These are phyloP conservation scores for Anhinga rufa DNA, from an alignment of 2,113 vertebrate genomes.

Conservation along the genomic window DNA sequence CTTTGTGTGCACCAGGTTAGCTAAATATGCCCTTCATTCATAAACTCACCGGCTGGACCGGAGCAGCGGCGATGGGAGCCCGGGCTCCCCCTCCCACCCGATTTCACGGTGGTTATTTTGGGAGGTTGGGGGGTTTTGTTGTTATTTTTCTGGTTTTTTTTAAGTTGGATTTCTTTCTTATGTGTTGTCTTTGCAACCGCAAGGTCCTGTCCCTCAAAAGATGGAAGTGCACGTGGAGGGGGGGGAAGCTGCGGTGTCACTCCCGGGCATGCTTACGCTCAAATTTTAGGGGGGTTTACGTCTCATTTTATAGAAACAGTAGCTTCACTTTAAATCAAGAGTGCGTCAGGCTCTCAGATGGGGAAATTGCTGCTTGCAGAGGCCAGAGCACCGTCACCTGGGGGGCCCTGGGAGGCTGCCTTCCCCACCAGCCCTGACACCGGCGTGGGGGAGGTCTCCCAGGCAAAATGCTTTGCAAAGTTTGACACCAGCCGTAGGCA, in stretches of 20 bases:
- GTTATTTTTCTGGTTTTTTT: background rate
- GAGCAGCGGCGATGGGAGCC: background rate
- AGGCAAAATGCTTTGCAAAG: background rate
- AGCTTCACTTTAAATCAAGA: background rate
- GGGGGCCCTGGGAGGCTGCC: no score
- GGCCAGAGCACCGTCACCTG: background rate
- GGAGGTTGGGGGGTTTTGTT: background rate
- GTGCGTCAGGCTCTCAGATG: accelerated
- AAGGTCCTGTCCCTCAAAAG: background rate
- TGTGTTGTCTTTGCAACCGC: background rate
- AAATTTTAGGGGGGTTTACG: background rate
- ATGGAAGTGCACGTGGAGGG: background rate
- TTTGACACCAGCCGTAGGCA: background rate
- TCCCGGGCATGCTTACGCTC: accelerated
- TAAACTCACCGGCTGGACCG: background rate
- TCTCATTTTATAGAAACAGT: background rate
- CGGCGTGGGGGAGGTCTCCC: accelerated
- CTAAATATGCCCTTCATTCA: background rate
- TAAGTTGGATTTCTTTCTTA: background rate
- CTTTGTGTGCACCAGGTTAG: background rate
- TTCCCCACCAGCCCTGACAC: background rate
- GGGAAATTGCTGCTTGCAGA: background rate
- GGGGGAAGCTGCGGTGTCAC: background rate
- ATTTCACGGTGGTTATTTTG: background rate
- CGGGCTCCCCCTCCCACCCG: background rate